Evolutionary conservation across 2,888 invertebrate species (phyloP), one percentile per base, ranked within the genome.

Genomic region (Deilephila porcellus): DNA sequence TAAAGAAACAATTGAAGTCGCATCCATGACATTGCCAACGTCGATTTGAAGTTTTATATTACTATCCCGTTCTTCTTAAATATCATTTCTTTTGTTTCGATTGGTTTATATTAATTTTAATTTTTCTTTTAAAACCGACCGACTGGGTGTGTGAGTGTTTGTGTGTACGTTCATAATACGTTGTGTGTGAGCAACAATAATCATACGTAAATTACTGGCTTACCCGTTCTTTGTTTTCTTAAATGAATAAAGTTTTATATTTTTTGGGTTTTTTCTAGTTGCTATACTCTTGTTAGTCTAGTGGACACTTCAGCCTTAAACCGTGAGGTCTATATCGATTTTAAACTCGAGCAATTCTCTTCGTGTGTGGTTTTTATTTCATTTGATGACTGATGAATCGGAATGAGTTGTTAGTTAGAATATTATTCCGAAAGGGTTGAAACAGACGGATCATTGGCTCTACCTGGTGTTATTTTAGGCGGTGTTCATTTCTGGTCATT

Each of bases 1-100:
- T 32, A 32, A 32, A 4, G 11, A 45, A 45, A 45, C 11, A 45
- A 45, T 45, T 14, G 11, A 45, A 20, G 52, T 7, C 59, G 11
- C 60, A 70, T 72, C 74, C 72, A 53, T n/a, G 14, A 32, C 52
- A 14, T 53, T 64, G 37, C 60, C 32, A 53, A 29, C 74, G 72
- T 74, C 70, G 29, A 74, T 74, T 74, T 71, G 70, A 72, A 74
- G 70, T 53, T 53, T 70, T 70, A 73, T 71, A 73, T 73, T 71
- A 73, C 63, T 73, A 70, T 70, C 52, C 73, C 34, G 71, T 73
- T 73, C 73, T 71, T 73, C 70, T 71, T 71, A 71, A 73, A 73
- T 70, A 63, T 71, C 56, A 62, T 71, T 71, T 73, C 73, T 73
- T 73, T 73, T 73, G 73, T 87, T 86, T 84, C 85, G 84, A 83